Evolutionary conservation across 2,888 invertebrate species (phyloP), one percentile per base, ranked within the genome.

Genomic region (Hypsopygia costalis): DNA sequence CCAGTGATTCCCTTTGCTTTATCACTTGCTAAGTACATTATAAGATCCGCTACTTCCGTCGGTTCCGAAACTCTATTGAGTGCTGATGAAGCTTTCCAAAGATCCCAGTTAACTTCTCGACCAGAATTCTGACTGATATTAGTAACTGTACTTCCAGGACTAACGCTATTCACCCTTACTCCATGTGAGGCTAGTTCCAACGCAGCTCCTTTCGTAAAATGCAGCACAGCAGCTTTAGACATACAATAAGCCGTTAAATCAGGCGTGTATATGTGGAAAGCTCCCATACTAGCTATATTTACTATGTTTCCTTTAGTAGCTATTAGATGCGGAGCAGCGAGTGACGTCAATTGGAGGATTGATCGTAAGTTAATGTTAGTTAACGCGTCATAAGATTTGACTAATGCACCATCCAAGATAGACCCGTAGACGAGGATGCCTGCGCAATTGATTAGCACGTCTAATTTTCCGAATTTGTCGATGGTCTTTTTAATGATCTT

Each of bases 111-210:
- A 25, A 6, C 25, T 1, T 25, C 25, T 6, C 2, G 6, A 0
- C 53, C 52, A 1, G 40, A 32, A 10, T 45, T 55, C 1, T 29
- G 21, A 0, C 48, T 91, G 88, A 80, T 52, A 94, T 60, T 49
- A 1, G 97, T 39, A 0, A 60, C 56, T 1, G 57, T n/a, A n/a
- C n/a, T 44, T 0, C 64, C 68, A 12, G 62, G 62, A 32, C 55
- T 63, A 0, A 69, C 46, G 1, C 58, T 34, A 34, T 71, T 69
- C 0, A 95, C 95, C 28, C 97, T 89, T 0, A 97, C 94, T 49
- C 92, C 91, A 63, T 92, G 91, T 0, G 88, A 49, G 6, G 93
- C 94, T 30, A 95, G 72, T 59, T 95, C 97, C 33, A 97, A 71
- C 10, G 70, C 69, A 12, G 42, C 48, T 10, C 49, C 46, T 34